Percentiles rank a stretch among this genome's conserved stretches.
Conservation (phyloP, 2,888 invertebrate genomes). For the Temnothorax unifasciatus region DNA sequence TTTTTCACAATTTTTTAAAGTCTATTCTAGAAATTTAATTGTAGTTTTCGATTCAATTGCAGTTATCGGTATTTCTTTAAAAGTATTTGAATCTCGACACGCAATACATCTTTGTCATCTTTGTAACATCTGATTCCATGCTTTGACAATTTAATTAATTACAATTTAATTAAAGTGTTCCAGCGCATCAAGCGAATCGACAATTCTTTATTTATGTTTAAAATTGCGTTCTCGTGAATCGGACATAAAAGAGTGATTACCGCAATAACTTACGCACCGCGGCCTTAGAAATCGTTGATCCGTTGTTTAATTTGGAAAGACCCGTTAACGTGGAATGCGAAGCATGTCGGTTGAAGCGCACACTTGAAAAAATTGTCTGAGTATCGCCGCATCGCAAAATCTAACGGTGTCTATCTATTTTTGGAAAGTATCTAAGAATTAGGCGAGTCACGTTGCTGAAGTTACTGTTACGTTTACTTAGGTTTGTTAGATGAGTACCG, state of each 20-base stretch:
- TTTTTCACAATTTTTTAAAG: background rate
- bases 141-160: background rate
- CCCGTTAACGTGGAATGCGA: slow-evolving; percentile 35
- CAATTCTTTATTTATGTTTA: background rate
- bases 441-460: slow-evolving; percentile 53
- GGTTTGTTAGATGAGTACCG: slow-evolving; percentile 59
- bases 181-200: background rate
- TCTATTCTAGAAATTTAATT: background rate
- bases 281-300: background rate
- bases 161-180: background rate
- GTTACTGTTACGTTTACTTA: slow-evolving; percentile 71
- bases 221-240: background rate
- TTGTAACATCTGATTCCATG: background rate
- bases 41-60: background rate
- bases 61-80: background rate
- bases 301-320: slow-evolving; percentile 5
- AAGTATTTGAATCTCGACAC: background rate
- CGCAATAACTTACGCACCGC: background rate
- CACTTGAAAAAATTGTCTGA: slow-evolving; percentile 41
- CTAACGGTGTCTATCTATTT: slow-evolving; percentile 70
- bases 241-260: background rate
- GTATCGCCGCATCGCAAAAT: background rate
- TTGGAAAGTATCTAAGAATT: slow-evolving; percentile 59
- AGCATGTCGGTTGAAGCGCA: background rate
- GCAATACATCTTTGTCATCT: background rate